Conservation (phyloP, 2,113 vertebrate species). For the Kryptolebias marmoratus region DNA sequence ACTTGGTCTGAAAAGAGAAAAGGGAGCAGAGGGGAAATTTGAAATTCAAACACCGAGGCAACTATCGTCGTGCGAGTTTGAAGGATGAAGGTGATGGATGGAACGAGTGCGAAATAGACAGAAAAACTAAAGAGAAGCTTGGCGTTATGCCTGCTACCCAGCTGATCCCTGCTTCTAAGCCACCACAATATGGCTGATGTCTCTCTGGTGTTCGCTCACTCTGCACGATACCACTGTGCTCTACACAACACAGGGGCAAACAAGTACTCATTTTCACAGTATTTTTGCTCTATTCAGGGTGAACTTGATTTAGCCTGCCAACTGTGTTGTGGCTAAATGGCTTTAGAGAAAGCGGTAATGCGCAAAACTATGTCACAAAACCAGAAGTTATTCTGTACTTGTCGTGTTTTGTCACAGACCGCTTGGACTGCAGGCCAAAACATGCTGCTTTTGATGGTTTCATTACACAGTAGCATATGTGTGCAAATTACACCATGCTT, state of each 20-base stretch:
- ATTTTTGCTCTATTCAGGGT: constrained; percentile 59
- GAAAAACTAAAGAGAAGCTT: constrained; percentile 45
- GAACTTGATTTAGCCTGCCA: constrained; percentile 70
- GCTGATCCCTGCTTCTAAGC: constrained; percentile 77
- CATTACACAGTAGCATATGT: constrained; percentile 62
- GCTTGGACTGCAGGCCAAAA: constrained; percentile 59
- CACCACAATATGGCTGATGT: constrained; percentile 79
- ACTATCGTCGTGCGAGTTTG: constrained; percentile 14
- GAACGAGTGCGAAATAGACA: constrained; percentile 41
- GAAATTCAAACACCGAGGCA: neutral
- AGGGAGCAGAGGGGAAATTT: neutral
- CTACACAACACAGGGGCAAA: constrained; percentile 41
- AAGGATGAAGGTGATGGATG: constrained; percentile 17
- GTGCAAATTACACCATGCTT: constrained; percentile 28
- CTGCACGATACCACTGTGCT: constrained; percentile 51
- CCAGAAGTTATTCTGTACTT: constrained; percentile 68
- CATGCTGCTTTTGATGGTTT: constrained; percentile 55
- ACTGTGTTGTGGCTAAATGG: constrained; percentile 65
- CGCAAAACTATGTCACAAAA: constrained; percentile 52
- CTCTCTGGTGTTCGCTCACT: constrained; percentile 65
- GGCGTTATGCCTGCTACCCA: constrained; percentile 73
- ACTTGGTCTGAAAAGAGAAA: constrained; percentile 19
- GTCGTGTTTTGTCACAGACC: constrained; percentile 64
- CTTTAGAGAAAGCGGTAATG: constrained; percentile 53
- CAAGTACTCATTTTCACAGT: constrained; percentile 65